Evolutionary conservation across 1,140 invertebrate species (phyloP).

Genomic region (Camponotus pennsylvanicus): DNA sequence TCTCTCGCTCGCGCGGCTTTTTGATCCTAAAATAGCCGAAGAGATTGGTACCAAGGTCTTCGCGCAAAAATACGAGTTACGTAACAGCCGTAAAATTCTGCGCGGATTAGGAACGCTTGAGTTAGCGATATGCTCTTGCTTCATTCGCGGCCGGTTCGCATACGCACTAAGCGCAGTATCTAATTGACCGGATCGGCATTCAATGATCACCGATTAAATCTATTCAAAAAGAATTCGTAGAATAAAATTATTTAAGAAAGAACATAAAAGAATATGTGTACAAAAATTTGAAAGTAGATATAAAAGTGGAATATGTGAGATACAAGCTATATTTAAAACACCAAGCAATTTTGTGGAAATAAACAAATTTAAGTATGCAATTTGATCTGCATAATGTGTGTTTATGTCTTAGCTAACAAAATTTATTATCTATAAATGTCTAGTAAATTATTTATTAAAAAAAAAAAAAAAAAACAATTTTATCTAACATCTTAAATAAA

Average conservation of each 20-base stretch:
- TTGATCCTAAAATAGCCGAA: conserved; percentile 66
- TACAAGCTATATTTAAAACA: background rate
- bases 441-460: background rate
- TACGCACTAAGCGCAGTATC: background rate
- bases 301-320: background rate
- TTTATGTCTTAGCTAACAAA: background rate
- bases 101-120: conserved; percentile 51
- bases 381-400: background rate
- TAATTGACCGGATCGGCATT: background rate
- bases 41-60: conserved; percentile 59
- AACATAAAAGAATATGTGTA: background rate
- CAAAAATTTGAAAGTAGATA: background rate
- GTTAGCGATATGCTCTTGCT: conserved; percentile 43
- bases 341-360: background rate
- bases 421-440: no score
- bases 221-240: background rate
- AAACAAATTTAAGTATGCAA: background rate
- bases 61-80: conserved; percentile 64
- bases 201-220: background rate
- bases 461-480: background rate
- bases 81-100: conserved; percentile 56
- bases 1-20: conserved; percentile 15
- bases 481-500: background rate
- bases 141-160: conserved; percentile 4
- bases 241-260: background rate